Percentiles rank a stretch among this genome's conserved stretches.
Evolutionary conservation across 2,797 vertebrate species (phyloP).

Genomic region (Orientallactaga sibirica): DNA sequence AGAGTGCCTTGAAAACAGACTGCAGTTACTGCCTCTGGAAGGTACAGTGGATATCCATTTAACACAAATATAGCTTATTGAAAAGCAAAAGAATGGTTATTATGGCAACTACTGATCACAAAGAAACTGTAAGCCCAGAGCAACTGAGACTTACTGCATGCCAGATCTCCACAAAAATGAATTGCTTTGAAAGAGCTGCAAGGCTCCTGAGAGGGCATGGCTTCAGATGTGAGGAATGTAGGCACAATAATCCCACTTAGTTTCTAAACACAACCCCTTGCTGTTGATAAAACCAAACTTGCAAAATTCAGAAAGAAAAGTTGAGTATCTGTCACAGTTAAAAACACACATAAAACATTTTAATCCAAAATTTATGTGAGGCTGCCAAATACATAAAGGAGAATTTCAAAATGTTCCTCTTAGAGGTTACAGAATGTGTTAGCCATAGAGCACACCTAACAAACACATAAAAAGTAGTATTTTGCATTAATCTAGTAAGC

Average conservation of each 20-base stretch:
- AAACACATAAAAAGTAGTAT: constrained; percentile 8
- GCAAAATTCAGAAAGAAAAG: constrained; percentile 42
- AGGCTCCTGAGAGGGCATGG: neutral
- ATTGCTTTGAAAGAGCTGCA: neutral
- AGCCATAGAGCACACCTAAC: neutral
- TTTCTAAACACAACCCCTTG: neutral
- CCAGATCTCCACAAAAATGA: constrained; percentile 5
- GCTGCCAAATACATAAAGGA: neutral
- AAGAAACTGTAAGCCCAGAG: constrained; percentile 43
- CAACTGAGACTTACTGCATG: neutral
- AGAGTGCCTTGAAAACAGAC: constrained; percentile 31
- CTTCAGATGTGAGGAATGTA: neutral
- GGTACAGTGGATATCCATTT: constrained; percentile 58
- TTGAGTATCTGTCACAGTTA: neutral
- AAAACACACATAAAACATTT: neutral
- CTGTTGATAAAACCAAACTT: constrained; percentile 10
- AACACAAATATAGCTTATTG: constrained; percentile 64
- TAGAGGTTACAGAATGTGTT: constrained; percentile 45
- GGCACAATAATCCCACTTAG: neutral
- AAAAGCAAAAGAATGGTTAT: constrained; percentile 68
- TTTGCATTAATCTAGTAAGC: constrained; percentile 25
- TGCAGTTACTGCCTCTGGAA: neutral
- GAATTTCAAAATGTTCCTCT: constrained; percentile 35
- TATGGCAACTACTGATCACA: constrained; percentile 58
- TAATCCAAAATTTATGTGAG: constrained; percentile 7